Base-by-base conservation (phyloP, 2,113 vertebrate species). In the Mionectes macconnelli region DNA sequence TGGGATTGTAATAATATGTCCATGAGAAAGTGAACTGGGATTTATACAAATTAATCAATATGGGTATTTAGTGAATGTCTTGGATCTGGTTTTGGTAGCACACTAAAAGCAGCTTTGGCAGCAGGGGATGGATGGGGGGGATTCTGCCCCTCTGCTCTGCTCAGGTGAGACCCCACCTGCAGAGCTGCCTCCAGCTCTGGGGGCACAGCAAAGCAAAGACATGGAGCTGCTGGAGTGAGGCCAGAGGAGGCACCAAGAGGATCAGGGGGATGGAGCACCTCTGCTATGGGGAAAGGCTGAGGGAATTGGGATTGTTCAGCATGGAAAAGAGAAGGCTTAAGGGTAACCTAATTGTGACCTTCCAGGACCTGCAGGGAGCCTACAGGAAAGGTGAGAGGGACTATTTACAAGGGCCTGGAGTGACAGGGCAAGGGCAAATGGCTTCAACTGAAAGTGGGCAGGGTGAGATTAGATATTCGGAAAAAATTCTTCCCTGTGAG, bases 111-210 rank as follows among this genome's bases (percentile, higher is more conserved):
- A 49, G 8, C 1, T 1, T 42, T 18, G 40, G 35, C 25, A 62
- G 70, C 5, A 63, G 31, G 0, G 1, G 9, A 25, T 4, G 1
- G 9, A 25, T 4, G 3, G 4, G 21, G 9, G 16, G 1, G n/a
- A 14, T 64, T 63, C 35, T 76, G 35, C 1, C n/a, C 62, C 25
- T 83, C 30, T 90, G 70, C 8, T 8, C 22, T 2, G 1, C 40
- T 49, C 47, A 28, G 56, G 25, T 49, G 79, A 77, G 18, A 63
- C 5, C 40, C 40, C 44, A 33, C 5, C 27, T 67, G 44, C 68
- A 74, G 52, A 24, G 52, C 68, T 66, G 77, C 44, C 52, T 39
- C 45, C 42, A 64, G 31, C 25, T 47, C 45, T 45, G 33, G 39
- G 55, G 37, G 20, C 45, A 21, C 53, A 68, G 62, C 53, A 15